Percentiles rank a stretch among this genome's conserved stretches.
Conservation (phyloP, 2,888 invertebrate species). For the Cacoxenus indagator region DNA sequence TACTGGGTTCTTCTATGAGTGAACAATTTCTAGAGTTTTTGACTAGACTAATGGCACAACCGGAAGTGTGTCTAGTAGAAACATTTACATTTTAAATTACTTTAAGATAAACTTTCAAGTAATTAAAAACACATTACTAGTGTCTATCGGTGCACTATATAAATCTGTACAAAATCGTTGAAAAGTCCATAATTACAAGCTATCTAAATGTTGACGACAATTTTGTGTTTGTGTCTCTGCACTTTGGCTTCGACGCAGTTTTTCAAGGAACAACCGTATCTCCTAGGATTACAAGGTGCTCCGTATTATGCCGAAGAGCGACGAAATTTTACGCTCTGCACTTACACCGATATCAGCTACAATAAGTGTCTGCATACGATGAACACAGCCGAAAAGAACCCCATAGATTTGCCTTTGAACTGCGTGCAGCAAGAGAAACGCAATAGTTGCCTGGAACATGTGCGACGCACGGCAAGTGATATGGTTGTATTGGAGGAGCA, state of each 20-base stretch:
- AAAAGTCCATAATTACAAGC: not conserved
- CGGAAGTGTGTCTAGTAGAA: not conserved
- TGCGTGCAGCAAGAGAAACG: not conserved
- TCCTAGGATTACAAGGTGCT: not conserved
- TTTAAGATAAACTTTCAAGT: not conserved
- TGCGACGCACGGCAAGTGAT: not conserved
- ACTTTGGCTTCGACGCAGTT: not conserved
- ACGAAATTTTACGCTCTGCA: slow-evolving; percentile 11
- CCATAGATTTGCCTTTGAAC: not conserved
- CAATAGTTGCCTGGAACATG: not conserved
- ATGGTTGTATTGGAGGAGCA: slow-evolving; percentile 13
- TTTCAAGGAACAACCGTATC: not conserved
- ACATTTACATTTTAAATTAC: not conserved
- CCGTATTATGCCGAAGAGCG: not conserved
- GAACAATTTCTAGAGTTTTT: too few species aligned
- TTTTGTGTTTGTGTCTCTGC: not conserved
- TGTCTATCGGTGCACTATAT: not conserved
- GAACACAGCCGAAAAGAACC: not conserved
- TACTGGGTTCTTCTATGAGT: too few species aligned
- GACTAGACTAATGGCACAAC: not conserved
- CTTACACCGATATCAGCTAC: not conserved
- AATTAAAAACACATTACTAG: not conserved
- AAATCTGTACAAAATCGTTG: not conserved
- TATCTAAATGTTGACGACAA: not conserved
- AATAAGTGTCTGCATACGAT: slow-evolving; percentile 13